These are phyloP conservation scores for Pangasius djambal DNA, from an alignment of 2,797 vertebrate genomes.

Conservation along the genomic window DNA sequence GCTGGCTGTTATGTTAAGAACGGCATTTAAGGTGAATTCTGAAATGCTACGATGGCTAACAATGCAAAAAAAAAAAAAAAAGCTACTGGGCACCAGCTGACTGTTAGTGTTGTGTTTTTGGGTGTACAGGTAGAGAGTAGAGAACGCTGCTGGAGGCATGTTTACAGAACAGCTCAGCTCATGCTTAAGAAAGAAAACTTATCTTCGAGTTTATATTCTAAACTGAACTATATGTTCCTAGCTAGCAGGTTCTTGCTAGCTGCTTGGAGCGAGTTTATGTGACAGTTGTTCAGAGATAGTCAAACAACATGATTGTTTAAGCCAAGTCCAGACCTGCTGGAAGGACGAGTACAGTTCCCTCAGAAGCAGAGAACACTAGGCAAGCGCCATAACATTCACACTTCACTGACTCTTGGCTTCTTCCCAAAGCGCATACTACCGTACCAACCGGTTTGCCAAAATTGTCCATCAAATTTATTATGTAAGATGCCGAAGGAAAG, in stretches of 20 bases:
- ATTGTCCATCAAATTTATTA: background rate
- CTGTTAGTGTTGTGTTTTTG: background rate
- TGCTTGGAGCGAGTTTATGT: background rate
- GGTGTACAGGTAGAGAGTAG: background rate
- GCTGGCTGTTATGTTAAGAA: background rate
- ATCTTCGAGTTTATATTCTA: background rate
- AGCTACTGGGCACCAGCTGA: background rate
- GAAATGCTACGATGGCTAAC: background rate
- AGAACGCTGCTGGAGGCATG: background rate
- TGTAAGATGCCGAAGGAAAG: background rate
- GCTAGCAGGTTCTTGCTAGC: background rate
- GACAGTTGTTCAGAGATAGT: background rate
- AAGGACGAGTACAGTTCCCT: background rate
- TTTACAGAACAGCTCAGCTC: background rate
- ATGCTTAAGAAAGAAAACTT: background rate
- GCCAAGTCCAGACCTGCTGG: background rate
- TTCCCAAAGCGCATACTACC: background rate
- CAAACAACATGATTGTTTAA: background rate
- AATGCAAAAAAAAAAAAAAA: no score
- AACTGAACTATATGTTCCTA: background rate
- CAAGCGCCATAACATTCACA: slow-evolving; percentile 5
- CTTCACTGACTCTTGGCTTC: background rate
- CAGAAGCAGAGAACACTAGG: background rate
- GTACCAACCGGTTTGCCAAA: background rate
- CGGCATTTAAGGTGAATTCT: background rate